These are phyloP conservation scores for Coenobita brevimanus DNA, from an alignment of 1,140 invertebrate genomes.

Conservation along the genomic window DNA sequence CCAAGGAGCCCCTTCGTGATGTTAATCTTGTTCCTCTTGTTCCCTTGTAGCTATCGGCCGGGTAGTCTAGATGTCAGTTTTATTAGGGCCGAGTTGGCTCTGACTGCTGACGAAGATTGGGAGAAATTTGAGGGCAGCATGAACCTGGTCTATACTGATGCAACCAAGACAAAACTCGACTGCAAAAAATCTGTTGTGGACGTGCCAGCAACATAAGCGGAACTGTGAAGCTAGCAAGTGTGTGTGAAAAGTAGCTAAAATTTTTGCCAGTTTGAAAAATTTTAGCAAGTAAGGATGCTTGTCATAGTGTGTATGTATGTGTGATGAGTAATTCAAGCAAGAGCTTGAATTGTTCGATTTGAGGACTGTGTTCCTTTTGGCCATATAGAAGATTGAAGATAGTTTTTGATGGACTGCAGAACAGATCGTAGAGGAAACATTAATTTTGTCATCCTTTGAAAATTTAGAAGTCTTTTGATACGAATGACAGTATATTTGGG, in stretches of 20 bases:
- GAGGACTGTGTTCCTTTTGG: too few relatives aligned
- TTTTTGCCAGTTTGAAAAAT: background rate
- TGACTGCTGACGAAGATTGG: slow-evolving; percentile 63
- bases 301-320: too few relatives aligned
- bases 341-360: too few relatives aligned
- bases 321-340: too few relatives aligned
- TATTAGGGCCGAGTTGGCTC: slow-evolving; percentile 65
- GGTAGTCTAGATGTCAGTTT: slow-evolving; percentile 66
- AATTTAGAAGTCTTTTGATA: too few relatives aligned
- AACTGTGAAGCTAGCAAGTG: background rate
- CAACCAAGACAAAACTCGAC: slow-evolving; percentile 58
- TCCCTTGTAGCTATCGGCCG: slow-evolving; percentile 68
- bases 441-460: too few relatives aligned
- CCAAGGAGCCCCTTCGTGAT: slow-evolving; percentile 13
- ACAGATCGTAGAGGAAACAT: too few relatives aligned
- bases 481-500: too few relatives aligned
- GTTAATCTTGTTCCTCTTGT: slow-evolving; percentile 44
- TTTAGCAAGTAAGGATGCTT: background rate
- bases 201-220: slow-evolving; percentile 7
- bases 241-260: background rate
- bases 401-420: too few relatives aligned
- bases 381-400: too few relatives aligned
- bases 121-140: slow-evolving; percentile 54
- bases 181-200: slow-evolving; percentile 59
- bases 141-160: slow-evolving; percentile 59